Evolutionary conservation across 2,113 vertebrate species (phyloP).

Genomic region (Notarius quadriscutis): DNA sequence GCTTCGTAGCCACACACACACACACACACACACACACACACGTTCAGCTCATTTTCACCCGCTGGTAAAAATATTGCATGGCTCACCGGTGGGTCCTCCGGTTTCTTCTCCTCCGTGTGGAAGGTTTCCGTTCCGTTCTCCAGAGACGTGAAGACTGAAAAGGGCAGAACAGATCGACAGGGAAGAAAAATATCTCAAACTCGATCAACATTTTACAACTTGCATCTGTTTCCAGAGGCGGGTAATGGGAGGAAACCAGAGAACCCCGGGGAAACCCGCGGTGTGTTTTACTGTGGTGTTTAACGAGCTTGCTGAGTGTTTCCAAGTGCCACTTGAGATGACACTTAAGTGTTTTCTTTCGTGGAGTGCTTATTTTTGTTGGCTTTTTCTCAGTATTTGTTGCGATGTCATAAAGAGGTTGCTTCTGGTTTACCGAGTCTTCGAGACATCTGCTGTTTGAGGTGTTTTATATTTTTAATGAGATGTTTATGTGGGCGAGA

Average conservation of each 20-base stretch:
- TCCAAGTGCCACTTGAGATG: neutral
- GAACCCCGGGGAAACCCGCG: neutral
- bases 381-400: neutral
- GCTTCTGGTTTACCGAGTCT: neutral
- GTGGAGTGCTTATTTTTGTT: neutral
- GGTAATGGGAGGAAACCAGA: neutral
- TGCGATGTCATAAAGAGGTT: too few relatives aligned
- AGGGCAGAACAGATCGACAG: conserved; percentile 61
- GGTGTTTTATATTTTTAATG: neutral
- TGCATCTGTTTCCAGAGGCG: neutral
- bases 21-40: neutral
- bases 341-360: neutral
- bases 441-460: neutral
- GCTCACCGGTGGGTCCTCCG: conserved; percentile 72
- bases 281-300: neutral
- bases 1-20: neutral
- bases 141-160: conserved; percentile 86
- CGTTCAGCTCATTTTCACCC: neutral
- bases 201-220: neutral
- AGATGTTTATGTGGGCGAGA: neutral
- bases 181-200: neutral
- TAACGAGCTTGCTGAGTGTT: neutral
- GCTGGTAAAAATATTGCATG: neutral
- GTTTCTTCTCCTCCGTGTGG: conserved; percentile 75
- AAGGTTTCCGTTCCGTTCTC: conserved; percentile 86